Evolutionary conservation across 1,140 invertebrate genomes (phyloP).

Genomic region (Ephestia elutella): DNA sequence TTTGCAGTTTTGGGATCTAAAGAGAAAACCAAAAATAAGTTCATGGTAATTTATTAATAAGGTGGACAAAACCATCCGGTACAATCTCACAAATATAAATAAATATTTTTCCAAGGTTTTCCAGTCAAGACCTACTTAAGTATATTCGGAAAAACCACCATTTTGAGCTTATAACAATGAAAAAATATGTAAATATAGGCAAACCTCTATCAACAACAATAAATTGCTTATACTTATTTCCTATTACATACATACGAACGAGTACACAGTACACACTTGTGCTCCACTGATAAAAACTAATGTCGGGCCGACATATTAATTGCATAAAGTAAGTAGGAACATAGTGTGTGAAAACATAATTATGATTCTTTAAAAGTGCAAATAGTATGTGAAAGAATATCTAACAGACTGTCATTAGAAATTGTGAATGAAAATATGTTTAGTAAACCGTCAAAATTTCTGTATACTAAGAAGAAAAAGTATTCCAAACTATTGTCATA

Average conservation of each 20-base stretch:
- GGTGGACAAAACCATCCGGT: conserved; percentile 15
- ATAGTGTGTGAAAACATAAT: no score
- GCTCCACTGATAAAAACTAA: no score
- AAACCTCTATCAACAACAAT: conserved; percentile 13
- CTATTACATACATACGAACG: conserved; percentile 4
- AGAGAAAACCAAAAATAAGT: neutral
- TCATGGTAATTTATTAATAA: conserved; percentile 20
- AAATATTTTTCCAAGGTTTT: conserved; percentile 17
- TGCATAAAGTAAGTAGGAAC: no score
- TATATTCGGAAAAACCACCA: conserved; percentile 15
- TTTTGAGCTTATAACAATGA: conserved; percentile 22
- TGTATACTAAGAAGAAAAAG: no score
- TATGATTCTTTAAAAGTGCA: no score
- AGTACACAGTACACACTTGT: neutral
- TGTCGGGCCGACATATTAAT: no score
- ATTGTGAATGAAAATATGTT: no score
- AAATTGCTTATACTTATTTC: conserved; percentile 13
- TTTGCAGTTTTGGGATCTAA: no score
- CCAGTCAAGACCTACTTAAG: conserved; percentile 1
- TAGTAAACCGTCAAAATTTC: no score
- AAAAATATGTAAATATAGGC: conserved; percentile 17
- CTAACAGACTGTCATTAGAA: no score
- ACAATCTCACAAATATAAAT: conserved; percentile 24
- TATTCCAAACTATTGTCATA: no score
- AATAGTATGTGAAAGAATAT: no score